A percentile compares a stretch with the other conserved stretches of the same genome.
Evolutionary conservation across 2,797 vertebrate species (phyloP).

Genomic region (Bradypodion ventrale): DNA sequence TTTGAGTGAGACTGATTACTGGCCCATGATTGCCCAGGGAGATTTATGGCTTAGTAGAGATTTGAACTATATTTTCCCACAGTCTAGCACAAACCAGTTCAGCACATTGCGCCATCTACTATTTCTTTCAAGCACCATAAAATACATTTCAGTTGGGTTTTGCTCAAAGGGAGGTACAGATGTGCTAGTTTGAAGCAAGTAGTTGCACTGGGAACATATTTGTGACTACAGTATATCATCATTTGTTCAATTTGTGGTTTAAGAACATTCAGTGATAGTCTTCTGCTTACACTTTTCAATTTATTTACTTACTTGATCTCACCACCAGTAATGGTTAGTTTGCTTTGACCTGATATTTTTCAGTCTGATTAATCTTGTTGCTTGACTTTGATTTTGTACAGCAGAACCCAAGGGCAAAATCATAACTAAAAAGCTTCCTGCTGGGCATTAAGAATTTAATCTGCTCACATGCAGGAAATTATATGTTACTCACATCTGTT

Average conservation of each 20-base stretch:
- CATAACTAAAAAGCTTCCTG: constrained; percentile 25
- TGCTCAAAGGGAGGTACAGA: constrained; percentile 3
- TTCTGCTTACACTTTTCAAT: constrained; percentile 11
- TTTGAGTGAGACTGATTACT: too few relatives aligned
- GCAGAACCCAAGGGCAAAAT: constrained; percentile 6
- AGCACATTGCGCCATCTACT: not conserved
- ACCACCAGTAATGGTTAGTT: not conserved
- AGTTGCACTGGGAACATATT: not conserved
- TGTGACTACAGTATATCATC: not conserved
- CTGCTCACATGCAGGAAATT: constrained; percentile 27
- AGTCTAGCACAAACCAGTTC: too few relatives aligned
- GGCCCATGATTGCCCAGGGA: too few relatives aligned
- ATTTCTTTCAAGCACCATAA: not conserved
- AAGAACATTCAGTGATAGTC: not conserved
- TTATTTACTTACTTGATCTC: not conserved
- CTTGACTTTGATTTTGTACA: constrained; percentile 10
- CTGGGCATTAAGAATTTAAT: constrained; percentile 20
- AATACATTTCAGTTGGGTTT: not conserved
- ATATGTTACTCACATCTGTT: constrained; percentile 23
- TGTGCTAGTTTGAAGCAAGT: not conserved
- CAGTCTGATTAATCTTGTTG: constrained; percentile 15
- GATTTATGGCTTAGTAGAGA: too few relatives aligned
- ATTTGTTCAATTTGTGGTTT: constrained; percentile 3
- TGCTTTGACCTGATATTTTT: constrained; percentile 10
- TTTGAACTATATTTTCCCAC: too few relatives aligned